Percentiles rank a stretch among this genome's conserved stretches.
These are phyloP conservation scores for Beris morrisii DNA, from an alignment of 2,888 invertebrate genomes.

Conservation along the genomic window DNA sequence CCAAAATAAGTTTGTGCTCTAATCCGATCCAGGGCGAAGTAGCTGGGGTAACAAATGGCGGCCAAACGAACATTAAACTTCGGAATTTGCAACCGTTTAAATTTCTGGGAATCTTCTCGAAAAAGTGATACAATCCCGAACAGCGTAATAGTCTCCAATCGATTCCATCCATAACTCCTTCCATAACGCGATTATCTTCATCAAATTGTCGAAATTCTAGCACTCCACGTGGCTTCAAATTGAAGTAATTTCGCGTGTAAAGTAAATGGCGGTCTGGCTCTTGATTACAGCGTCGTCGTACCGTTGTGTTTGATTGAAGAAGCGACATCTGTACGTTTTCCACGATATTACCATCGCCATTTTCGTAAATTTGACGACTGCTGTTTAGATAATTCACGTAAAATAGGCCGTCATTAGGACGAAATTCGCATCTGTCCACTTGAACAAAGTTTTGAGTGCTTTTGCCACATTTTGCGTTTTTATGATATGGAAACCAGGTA, in stretches of 20 bases:
- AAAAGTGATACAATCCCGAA: slow-evolving; percentile 26
- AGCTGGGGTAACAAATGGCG: slow-evolving; percentile 33
- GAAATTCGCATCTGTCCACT: slow-evolving; percentile 29
- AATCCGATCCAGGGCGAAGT: slow-evolving; percentile 22
- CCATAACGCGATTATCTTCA: background rate
- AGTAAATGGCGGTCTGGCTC: slow-evolving; percentile 4
- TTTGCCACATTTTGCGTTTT: slow-evolving; percentile 28
- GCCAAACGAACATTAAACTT: slow-evolving; percentile 31
- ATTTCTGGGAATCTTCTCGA: slow-evolving; percentile 32
- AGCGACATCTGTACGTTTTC: background rate
- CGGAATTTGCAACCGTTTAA: slow-evolving; percentile 28
- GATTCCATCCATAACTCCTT: background rate
- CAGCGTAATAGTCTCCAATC: background rate
- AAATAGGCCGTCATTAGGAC: slow-evolving; percentile 20
- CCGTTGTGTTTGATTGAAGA: background rate
- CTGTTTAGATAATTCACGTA: slow-evolving; percentile 30
- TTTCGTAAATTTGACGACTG: slow-evolving; percentile 24
- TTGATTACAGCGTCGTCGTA: background rate
- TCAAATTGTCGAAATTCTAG: slow-evolving; percentile 27
- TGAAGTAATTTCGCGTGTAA: slow-evolving; percentile 26
- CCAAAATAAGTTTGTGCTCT: slow-evolving; percentile 35
- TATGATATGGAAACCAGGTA: slow-evolving; percentile 34
- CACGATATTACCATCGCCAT: background rate
- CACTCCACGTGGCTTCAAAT: slow-evolving; percentile 26
- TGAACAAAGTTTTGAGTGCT: slow-evolving; percentile 26